phyloP scores from a whole-genome alignment of 2,113 vertebrate species.

The Antechinus stuartii region DNA sequence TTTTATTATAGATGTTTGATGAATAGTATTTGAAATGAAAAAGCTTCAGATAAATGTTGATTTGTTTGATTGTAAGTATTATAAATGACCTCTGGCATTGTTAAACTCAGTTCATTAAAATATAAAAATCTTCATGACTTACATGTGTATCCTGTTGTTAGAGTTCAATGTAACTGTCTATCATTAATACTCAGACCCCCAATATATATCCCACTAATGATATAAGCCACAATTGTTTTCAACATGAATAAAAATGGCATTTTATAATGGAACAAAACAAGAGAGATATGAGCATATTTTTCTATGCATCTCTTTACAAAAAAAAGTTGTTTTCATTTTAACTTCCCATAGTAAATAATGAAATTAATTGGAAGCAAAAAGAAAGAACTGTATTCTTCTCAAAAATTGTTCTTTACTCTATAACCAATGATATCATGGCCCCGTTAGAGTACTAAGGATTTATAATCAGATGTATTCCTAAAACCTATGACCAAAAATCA shows the following conservation, averaged over 20 bases:
- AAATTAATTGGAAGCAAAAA: neutral
- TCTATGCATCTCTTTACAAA: neutral
- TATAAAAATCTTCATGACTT: constrained; percentile 37
- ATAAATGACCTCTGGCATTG: constrained; percentile 21
- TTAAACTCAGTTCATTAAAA: constrained; percentile 21
- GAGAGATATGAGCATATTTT: neutral
- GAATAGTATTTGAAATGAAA: neutral
- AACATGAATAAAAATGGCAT: neutral
- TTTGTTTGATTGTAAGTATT: constrained; percentile 17
- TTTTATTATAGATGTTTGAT: neutral
- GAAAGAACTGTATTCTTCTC: neutral
- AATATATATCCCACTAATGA: neutral
- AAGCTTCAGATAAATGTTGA: constrained; percentile 39
- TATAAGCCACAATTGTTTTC: neutral
- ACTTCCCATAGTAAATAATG: neutral
- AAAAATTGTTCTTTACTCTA: neutral
- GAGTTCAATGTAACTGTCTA: constrained; percentile 15
- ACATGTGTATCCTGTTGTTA: neutral
- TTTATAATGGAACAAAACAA: neutral
- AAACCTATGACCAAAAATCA: neutral
- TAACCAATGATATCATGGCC: neutral
- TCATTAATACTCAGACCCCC: neutral
- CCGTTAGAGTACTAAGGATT: neutral
- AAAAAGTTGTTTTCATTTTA: neutral
- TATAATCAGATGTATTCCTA: neutral